Conservation (phyloP, 2,888 invertebrate species). For the Stenodera caucasica region DNA sequence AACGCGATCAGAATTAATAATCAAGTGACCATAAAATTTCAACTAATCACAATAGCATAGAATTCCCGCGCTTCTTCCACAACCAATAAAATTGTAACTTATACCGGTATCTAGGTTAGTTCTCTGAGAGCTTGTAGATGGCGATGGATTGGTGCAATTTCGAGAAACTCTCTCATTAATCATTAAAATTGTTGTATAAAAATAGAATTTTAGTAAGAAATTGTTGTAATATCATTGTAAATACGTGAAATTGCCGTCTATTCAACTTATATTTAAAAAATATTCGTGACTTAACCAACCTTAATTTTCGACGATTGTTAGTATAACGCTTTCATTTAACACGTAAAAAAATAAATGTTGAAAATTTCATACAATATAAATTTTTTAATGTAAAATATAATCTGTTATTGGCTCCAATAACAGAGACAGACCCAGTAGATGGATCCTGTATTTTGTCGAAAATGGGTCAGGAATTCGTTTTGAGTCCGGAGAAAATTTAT, state of each 20-base stretch:
- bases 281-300: constrained; percentile 19
- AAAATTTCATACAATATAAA: background rate
- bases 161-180: background rate
- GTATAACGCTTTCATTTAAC: constrained; percentile 14
- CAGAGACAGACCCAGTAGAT: background rate
- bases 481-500: background rate
- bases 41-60: too few relatives aligned
- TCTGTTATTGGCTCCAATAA: background rate
- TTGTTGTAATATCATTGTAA: constrained; percentile 6
- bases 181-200: constrained; percentile 4
- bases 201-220: constrained; percentile 6
- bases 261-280: background rate
- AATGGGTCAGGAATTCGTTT: background rate
- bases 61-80: too few relatives aligned
- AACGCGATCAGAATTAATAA: constrained; percentile 1
- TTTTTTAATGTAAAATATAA: too few relatives aligned
- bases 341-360: constrained; percentile 13
- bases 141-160: background rate
- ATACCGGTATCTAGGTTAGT: too few relatives aligned
- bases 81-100: too few relatives aligned
- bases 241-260: background rate
- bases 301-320: constrained; percentile 8
- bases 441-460: background rate
- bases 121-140: too few relatives aligned
- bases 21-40: background rate